Evolutionary conservation across 1,140 invertebrate genomes (phyloP), one percentile per base, ranked within the genome.

Genomic region (Drosophila tristis): DNA sequence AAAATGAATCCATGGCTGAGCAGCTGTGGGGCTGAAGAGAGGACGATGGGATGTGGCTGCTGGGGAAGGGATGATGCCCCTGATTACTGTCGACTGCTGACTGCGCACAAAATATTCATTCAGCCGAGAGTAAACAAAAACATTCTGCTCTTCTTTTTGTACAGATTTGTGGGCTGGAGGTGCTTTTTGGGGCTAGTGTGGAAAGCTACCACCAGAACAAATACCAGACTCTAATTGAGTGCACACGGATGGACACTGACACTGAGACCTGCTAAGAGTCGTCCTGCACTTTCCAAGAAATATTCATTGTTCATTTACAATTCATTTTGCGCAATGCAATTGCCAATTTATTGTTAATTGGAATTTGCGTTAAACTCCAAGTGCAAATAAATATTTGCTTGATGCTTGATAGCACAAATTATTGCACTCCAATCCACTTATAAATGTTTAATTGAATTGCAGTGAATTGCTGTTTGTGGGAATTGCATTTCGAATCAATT

Each of bases 71-170:
- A 57, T 45, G 23, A 25, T 57, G 50, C 53, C 66, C 35, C 51
- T 4, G 26, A 70, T 70, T 58, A 43, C 65, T 65, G 51, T 54
- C 31, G 15, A 42, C 51, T 70, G 53, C 61, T 65, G 64, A 50
- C 61, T 31, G 26, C 43, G 64, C 67, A 55, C 8, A 58, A 70
- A 35, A 59, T 39, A 64, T 6, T 26, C 44, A 48, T 47, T n/a
- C 29, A 26, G 13, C 8, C 35, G 35, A 39, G 42, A 31, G 63
- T 70, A 54, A 67, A 67, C 61, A 66, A 20, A 20, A 20, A 68
- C 43, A 48, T 48, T 55, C 47, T 65, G 44, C 35, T 13, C 5
- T 1, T 9, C 0, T 39, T 39, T 4, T 35, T 13, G 35, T 4
- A 4, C 35, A 39, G 11, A 39, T 39, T 29, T 39, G 11, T 13